phyloP scores from a whole-genome alignment of 2,888 invertebrate genomes.

The Sinhomidia bicolor region DNA sequence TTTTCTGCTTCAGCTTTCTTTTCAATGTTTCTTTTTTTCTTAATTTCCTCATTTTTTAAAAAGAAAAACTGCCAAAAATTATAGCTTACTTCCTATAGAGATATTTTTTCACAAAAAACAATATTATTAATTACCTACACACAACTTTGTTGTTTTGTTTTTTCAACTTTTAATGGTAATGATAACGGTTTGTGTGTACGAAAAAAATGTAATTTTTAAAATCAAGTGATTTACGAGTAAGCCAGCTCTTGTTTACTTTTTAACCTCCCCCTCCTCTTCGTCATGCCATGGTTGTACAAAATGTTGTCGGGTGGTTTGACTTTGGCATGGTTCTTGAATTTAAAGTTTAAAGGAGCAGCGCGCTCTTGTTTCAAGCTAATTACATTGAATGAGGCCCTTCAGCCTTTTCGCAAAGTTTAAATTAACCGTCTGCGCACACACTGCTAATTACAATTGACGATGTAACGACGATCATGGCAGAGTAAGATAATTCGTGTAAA shows the following conservation, averaged over 20 bases:
- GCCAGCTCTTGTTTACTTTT: neutral
- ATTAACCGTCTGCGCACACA: neutral
- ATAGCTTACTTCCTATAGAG: too few species aligned
- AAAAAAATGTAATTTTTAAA: conserved; percentile 1
- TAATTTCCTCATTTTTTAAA: neutral
- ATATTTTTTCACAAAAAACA: too few species aligned
- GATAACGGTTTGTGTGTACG: neutral
- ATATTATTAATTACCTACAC: neutral
- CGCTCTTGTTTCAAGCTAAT: neutral
- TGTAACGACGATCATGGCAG: neutral
- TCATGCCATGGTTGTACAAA: neutral
- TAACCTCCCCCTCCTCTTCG: neutral
- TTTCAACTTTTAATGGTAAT: neutral
- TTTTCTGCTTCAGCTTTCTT: conserved; percentile 6
- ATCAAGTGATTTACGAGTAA: conserved; percentile 16
- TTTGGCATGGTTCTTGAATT: neutral
- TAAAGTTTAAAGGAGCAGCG: neutral
- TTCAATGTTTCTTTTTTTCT: neutral
- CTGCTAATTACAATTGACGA: conserved; percentile 24
- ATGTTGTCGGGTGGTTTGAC: neutral
- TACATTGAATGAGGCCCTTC: conserved; percentile 15
- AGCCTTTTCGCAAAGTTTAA: neutral
- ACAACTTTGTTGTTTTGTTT: neutral
- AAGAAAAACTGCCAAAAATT: neutral
- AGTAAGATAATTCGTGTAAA: too few species aligned